phyloP scores from a whole-genome alignment of 23 tunicate species.

The Aplidium turbinatum region DNA sequence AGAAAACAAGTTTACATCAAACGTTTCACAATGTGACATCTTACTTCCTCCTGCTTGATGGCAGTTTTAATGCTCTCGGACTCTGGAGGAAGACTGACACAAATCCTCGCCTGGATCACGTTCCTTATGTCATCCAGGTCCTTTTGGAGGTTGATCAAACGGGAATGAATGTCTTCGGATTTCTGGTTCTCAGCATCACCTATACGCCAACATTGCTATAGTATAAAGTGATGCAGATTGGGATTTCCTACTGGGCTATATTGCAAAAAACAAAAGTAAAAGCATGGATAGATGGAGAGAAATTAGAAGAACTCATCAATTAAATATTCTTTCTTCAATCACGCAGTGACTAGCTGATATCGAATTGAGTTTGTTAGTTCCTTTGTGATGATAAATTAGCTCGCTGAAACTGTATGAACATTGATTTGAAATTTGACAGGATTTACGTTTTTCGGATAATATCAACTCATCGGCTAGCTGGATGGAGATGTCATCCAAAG shows the following conservation, averaged over 20 bases:
- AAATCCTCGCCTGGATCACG: constrained; percentile 56
- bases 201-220: too few species aligned
- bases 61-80: constrained; percentile 53
- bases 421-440: background rate
- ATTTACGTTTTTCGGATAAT: constrained; percentile 25
- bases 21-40: background rate
- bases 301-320: background rate
- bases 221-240: too few species aligned
- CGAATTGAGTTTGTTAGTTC: too few species aligned
- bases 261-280: too few species aligned
- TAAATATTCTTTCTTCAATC: too few species aligned
- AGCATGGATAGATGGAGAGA: too few species aligned
- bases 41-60: constrained; percentile 67
- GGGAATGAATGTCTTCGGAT: constrained; percentile 4
- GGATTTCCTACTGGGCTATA: too few species aligned
- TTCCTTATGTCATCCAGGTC: constrained; percentile 64
- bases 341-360: too few species aligned
- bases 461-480: constrained; percentile 23
- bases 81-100: constrained; percentile 55
- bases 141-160: constrained; percentile 24
- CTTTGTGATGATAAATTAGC: too few species aligned
- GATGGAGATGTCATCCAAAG: background rate
- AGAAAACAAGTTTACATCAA: too few species aligned
- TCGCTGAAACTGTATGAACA: background rate
- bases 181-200: constrained; percentile 37